phyloP scores from a whole-genome alignment of 2,797 vertebrate species.

The Coccyzus lansbergi region DNA sequence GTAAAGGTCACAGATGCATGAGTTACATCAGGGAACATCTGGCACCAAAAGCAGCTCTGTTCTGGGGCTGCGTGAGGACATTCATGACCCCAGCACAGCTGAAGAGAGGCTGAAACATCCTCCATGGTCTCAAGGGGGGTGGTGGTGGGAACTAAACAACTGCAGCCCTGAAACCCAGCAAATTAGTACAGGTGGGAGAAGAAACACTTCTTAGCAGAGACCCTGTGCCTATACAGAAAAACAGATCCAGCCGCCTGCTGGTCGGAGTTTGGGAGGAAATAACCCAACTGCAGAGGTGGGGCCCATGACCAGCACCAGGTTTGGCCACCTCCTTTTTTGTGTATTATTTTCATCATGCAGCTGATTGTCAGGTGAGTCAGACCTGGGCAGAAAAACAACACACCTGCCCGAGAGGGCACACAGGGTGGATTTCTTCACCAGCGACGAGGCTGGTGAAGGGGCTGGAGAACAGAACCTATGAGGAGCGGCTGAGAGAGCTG shows the following conservation, averaged over 20 bases:
- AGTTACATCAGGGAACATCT: conserved; percentile 8
- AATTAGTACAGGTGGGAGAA: not conserved
- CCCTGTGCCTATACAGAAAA: not conserved
- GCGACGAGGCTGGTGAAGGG: too few species aligned
- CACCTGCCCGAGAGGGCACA: accelerated
- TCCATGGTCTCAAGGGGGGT: not conserved
- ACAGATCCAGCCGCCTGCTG: not conserved
- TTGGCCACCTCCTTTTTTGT: too few species aligned
- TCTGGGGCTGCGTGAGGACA: not conserved
- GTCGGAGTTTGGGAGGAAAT: not conserved
- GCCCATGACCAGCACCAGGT: not conserved
- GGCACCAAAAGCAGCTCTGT: not conserved
- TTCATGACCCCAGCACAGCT: not conserved
- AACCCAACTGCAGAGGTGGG: not conserved
- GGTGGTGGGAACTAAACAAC: not conserved
- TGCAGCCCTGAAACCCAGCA: not conserved
- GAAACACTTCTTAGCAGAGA: not conserved
- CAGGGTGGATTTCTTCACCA: not conserved
- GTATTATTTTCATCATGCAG: not conserved
- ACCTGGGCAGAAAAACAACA: not conserved
- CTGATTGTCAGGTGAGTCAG: not conserved
- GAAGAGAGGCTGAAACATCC: not conserved
- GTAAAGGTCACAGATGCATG: not conserved
- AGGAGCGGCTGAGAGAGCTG: too few species aligned
- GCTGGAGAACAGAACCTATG: too few species aligned